phyloP scores from a whole-genome alignment of 2,888 invertebrate genomes.

The Pasiphila rectangulata region DNA sequence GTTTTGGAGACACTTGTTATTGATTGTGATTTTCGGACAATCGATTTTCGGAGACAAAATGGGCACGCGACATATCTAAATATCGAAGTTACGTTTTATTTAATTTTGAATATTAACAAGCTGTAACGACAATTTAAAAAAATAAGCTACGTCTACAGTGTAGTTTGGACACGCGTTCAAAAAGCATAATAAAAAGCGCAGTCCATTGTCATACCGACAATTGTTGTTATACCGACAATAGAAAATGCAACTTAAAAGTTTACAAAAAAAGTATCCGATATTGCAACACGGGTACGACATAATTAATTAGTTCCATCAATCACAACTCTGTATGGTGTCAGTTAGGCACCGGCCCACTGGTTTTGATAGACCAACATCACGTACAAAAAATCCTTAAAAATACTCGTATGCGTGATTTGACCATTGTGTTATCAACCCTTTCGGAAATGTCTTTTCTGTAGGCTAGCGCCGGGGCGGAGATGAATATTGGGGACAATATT shows the following conservation, averaged over 20 bases:
- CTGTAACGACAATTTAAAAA: constrained; percentile 2
- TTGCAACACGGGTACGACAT: constrained; percentile 62
- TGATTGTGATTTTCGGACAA: too few relatives aligned
- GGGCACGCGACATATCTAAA: too few relatives aligned
- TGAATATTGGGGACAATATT: constrained; percentile 64
- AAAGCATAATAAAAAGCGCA: constrained; percentile 46
- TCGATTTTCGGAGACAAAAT: too few relatives aligned
- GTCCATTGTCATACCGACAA: constrained; percentile 50
- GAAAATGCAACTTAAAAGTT: constrained; percentile 55
- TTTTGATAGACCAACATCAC: constrained; percentile 55
- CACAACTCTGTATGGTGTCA: constrained; percentile 67
- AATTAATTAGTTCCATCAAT: constrained; percentile 81
- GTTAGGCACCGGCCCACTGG: constrained; percentile 62
- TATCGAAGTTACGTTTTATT: too few relatives aligned
- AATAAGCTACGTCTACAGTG: constrained; percentile 1
- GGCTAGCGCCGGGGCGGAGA: constrained; percentile 58
- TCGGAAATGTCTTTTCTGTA: constrained; percentile 50
- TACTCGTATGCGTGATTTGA: constrained; percentile 70
- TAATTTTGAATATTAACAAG: too few relatives aligned
- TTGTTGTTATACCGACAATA: constrained; percentile 54
- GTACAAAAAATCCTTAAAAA: constrained; percentile 49
- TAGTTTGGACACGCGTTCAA: constrained; percentile 7
- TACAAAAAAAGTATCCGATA: constrained; percentile 61
- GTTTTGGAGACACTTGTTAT: too few relatives aligned
- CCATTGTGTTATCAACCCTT: constrained; percentile 70